A percentile compares a stretch with the other conserved stretches of the same genome.
Evolutionary conservation across 2,888 invertebrate genomes (phyloP).

Genomic region (Drosophila nr. fundita): DNA sequence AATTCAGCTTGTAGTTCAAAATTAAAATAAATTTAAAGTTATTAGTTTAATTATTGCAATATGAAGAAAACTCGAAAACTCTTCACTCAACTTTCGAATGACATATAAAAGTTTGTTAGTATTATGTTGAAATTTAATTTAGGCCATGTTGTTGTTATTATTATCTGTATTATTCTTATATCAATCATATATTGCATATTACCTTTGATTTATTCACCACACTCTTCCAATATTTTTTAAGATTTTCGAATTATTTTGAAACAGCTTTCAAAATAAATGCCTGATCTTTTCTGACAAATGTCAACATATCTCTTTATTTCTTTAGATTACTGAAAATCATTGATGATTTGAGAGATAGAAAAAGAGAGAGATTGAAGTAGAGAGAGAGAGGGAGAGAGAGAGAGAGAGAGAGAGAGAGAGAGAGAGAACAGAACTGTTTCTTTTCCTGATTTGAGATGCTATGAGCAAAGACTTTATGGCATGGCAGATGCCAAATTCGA

Average conservation of each 20-base stretch:
- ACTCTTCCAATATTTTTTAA: not conserved
- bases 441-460: not conserved
- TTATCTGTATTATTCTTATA: not conserved
- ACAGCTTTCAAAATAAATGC: too few relatives aligned
- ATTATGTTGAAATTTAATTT: not conserved
- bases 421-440: not conserved
- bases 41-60: not conserved
- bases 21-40: not conserved
- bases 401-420: not conserved
- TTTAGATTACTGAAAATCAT: not conserved
- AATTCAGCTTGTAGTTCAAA: not conserved
- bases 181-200: not conserved
- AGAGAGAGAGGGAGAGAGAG: not conserved
- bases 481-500: constrained; percentile 33
- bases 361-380: not conserved
- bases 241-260: not conserved
- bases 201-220: not conserved
- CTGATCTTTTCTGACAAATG: too few relatives aligned
- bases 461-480: constrained; percentile 30
- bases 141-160: too few relatives aligned
- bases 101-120: not conserved
- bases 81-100: not conserved
- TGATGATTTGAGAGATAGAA: not conserved
- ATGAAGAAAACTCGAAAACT: too few relatives aligned
- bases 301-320: not conserved